phyloP scores from a whole-genome alignment of 2,888 invertebrate genomes.

The Plusia festucae region DNA sequence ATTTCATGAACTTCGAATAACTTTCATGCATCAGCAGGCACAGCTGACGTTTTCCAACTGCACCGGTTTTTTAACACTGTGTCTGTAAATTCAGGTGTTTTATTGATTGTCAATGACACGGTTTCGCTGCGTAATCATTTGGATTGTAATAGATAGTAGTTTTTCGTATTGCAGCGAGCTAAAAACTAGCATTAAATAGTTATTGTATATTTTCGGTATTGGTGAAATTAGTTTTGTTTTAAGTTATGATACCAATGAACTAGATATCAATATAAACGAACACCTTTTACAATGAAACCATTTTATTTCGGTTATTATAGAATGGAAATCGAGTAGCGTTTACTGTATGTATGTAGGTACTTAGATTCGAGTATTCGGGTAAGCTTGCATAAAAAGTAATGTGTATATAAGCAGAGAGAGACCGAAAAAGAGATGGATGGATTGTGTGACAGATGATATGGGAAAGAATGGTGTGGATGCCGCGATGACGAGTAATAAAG shows the following conservation, averaged over 20 bases:
- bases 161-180: neutral
- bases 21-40: slow-evolving; percentile 43
- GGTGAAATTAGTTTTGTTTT: neutral
- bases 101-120: slow-evolving; percentile 21
- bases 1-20: slow-evolving; percentile 53
- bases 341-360: too few species aligned
- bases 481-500: too few species aligned
- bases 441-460: too few species aligned
- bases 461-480: too few species aligned
- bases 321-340: too few species aligned
- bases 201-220: neutral
- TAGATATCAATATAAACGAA: too few species aligned
- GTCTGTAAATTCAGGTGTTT: slow-evolving; percentile 1
- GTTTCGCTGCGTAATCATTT: neutral
- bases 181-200: neutral
- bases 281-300: too few species aligned
- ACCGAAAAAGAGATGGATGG: too few species aligned
- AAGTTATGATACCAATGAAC: neutral
- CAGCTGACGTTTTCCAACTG: slow-evolving; percentile 32
- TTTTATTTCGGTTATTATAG: too few species aligned
- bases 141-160: neutral
- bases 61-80: slow-evolving; percentile 16
- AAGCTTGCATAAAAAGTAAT: too few species aligned
- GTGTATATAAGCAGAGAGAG: too few species aligned
- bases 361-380: too few species aligned